These are phyloP conservation scores for Gorsachius goisagi DNA, from an alignment of 2,113 vertebrate genomes.

Conservation along the genomic window DNA sequence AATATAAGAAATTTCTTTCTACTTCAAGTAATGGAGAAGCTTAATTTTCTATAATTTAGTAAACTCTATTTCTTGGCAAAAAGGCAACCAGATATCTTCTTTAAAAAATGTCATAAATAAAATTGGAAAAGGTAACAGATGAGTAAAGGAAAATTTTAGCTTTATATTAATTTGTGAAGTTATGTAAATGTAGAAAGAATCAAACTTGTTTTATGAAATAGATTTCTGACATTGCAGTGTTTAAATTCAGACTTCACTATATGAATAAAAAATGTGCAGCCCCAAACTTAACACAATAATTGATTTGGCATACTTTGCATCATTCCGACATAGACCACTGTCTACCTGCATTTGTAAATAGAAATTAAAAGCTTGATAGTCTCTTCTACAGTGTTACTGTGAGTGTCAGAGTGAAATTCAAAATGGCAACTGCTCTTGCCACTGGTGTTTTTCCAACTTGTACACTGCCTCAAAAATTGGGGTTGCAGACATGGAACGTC, in stretches of 20 bases:
- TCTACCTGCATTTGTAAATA: constrained; percentile 60
- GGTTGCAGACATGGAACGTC: constrained; percentile 32
- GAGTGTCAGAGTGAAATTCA: constrained; percentile 54
- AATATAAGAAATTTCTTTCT: neutral
- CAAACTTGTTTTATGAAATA: too few relatives aligned
- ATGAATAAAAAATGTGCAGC: neutral
- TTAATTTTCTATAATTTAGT: neutral
- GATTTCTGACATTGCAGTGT: too few relatives aligned
- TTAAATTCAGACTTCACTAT: neutral
- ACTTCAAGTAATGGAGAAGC: neutral
- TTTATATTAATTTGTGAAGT: too few relatives aligned
- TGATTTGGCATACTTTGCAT: constrained; percentile 11
- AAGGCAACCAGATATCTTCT: neutral
- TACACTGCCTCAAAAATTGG: constrained; percentile 37
- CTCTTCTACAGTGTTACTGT: neutral
- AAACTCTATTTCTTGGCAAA: neutral
- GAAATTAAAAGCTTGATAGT: constrained; percentile 35
- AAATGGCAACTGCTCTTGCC: constrained; percentile 80
- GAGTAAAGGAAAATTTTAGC: too few relatives aligned
- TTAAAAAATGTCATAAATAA: too few relatives aligned
- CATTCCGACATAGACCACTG: constrained; percentile 37
- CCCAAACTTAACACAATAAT: neutral
- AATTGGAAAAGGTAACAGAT: too few relatives aligned
- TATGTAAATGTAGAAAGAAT: too few relatives aligned
- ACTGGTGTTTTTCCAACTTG: constrained; percentile 71